A percentile compares a stretch with the other conserved stretches of the same genome.
These are phyloP conservation scores for Phalacrocorax brasilianus DNA, from an alignment of 2,113 vertebrate species.

Conservation along the genomic window DNA sequence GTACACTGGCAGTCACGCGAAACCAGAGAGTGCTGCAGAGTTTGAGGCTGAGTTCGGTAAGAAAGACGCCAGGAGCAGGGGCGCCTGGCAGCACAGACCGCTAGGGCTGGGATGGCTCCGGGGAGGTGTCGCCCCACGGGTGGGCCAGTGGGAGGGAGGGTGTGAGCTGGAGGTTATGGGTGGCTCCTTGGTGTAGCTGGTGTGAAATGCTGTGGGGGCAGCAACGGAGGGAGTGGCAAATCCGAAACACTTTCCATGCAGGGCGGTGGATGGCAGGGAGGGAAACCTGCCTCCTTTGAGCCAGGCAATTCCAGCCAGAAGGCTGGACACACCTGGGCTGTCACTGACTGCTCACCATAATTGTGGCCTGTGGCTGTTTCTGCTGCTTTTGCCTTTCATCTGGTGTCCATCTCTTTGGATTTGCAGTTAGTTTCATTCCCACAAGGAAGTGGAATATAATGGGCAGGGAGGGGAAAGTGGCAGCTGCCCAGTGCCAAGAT, in stretches of 20 bases:
- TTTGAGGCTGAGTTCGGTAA: conserved; percentile 91
- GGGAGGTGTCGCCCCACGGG: too few species aligned
- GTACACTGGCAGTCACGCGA: conserved; percentile 81
- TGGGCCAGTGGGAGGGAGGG: fast-evolving
- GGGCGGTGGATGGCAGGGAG: not conserved
- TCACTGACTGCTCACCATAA: fast-evolving
- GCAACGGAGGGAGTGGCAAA: fast-evolving
- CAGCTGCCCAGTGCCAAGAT: fast-evolving
- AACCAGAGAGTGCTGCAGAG: conserved; percentile 67
- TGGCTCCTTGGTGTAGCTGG: fast-evolving
- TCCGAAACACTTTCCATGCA: fast-evolving
- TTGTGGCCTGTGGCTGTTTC: fast-evolving
- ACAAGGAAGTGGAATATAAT: fast-evolving
- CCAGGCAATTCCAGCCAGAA: fast-evolving
- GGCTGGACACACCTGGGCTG: fast-evolving
- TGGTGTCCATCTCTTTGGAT: fast-evolving
- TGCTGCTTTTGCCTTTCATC: not conserved
- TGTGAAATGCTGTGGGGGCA: too few species aligned
- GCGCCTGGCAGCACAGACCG: fast-evolving
- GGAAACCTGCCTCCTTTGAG: not conserved
- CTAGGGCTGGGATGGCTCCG: fast-evolving
- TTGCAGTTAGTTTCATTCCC: not conserved
- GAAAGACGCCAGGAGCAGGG: not conserved
- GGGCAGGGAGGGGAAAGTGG: too few species aligned
- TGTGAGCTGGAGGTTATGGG: too few species aligned